These are phyloP conservation scores for Tetheella fluctuosa DNA, from an alignment of 2,888 invertebrate genomes.

Conservation along the genomic window DNA sequence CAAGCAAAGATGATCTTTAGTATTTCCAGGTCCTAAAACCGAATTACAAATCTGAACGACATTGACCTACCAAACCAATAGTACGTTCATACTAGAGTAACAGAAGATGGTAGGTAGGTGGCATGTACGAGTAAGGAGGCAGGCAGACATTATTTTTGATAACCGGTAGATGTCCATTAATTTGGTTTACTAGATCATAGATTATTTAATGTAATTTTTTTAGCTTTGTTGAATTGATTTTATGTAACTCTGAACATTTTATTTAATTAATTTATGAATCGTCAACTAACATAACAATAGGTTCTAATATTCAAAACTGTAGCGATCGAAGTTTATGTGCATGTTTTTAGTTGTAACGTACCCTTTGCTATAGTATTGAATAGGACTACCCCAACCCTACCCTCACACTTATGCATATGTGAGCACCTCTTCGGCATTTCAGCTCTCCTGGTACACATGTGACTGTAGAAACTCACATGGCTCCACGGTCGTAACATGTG, in stretches of 20 bases:
- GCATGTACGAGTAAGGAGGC: no score
- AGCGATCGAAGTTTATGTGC: not conserved
- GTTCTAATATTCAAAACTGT: no score
- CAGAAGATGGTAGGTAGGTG: slow-evolving; percentile 1
- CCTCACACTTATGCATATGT: slow-evolving; percentile 53
- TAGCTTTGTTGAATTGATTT: no score
- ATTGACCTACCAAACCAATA: slow-evolving; percentile 1
- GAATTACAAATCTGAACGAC: not conserved
- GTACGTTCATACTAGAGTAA: slow-evolving; percentile 11
- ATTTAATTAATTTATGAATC: no score
- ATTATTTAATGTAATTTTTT: no score
- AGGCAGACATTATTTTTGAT: not conserved
- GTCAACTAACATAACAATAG: no score
- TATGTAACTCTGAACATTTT: no score
- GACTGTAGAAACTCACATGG: slow-evolving; percentile 78
- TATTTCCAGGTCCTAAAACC: no score
- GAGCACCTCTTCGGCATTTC: slow-evolving; percentile 46
- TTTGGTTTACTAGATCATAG: no score
- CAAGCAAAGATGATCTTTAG: no score
- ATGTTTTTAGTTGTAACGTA: slow-evolving; percentile 22
- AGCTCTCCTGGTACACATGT: slow-evolving; percentile 77
- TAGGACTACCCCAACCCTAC: slow-evolving; percentile 42
- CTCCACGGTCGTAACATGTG: slow-evolving; percentile 59
- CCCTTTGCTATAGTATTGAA: slow-evolving; percentile 17
- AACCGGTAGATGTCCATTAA: not conserved